Evolutionary conservation across 2,113 vertebrate genomes (phyloP), one percentile per base, ranked within the genome.

Genomic region (Arothron firmamentum): DNA sequence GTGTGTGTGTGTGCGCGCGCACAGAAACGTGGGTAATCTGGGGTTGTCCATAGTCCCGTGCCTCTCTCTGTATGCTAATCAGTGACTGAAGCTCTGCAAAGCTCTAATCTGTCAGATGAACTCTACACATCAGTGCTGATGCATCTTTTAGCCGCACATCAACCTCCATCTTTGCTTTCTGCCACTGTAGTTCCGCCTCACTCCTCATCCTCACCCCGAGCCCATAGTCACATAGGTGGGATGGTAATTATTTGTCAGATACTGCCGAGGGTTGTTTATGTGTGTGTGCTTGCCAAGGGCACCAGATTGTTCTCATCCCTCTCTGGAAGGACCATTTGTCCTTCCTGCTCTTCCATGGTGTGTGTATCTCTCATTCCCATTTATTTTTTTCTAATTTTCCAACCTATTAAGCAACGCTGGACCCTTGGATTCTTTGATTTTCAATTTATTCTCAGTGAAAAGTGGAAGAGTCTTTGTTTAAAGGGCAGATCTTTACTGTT

Each of bases 61-160:
- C n/a, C n/a, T n/a, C 95, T 96, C 92, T 95, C 92, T 88, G 91
- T 94, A 95, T 95, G 96, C 94, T 96, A 96, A 97, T 97, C 96
- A 95, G 94, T 95, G 94, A 95, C 91, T 89, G 90, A 91, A 93
- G 83, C 93, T 92, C 81, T 81, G 81, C 92, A 91, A 85, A 92
- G 93, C 93, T 92, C 93, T 94, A 91, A 92, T 93, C 93, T 93
- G 90, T 91, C 91, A 91, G 93, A 93, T 94, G 94, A 96, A 94
- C 93, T 93, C 93, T 93, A 92, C 93, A 92, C 93, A 93, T 91
- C 92, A 92, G 90, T 91, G 92, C 93, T 97, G 94, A 96, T 96
- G 94, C 96, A 94, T 96, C 95, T 95, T 94, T 97, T 96, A 96
- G 93, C 93, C 92, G 89, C 91, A 93, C 92, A 90, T 95, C 94